Conservation (phyloP, 2,797 vertebrate genomes). For the Thamnophis elegans region DNA sequence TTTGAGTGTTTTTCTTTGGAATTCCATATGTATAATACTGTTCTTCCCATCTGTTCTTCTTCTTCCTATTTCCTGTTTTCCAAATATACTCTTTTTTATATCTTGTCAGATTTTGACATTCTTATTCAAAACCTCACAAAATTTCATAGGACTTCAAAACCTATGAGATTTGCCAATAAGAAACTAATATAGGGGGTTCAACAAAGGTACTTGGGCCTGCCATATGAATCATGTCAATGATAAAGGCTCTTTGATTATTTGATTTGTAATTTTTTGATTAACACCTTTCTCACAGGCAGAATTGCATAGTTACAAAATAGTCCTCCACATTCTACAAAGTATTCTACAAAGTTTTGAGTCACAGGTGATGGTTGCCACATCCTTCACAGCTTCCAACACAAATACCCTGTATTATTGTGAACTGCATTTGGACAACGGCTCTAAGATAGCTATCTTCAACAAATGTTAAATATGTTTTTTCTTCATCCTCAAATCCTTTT, state of each 20-base stretch:
- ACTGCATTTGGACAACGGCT: background rate
- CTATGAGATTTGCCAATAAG: background rate
- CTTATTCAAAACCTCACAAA: background rate
- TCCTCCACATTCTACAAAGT: background rate
- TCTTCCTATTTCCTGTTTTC: background rate
- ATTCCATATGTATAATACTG: background rate
- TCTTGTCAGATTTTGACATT: background rate
- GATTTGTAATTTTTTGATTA: background rate
- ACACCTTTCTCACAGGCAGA: background rate
- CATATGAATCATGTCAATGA: background rate
- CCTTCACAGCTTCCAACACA: background rate
- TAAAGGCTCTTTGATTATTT: background rate
- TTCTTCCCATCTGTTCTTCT: background rate
- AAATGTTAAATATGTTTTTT: background rate
- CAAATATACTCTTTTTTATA: background rate
- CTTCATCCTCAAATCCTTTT: slow-evolving; percentile 5
- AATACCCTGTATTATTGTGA: background rate
- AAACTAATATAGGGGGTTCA: background rate
- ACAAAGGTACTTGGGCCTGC: background rate
- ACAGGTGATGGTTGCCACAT: background rate
- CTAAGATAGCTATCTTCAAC: background rate
- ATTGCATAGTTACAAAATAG: background rate
- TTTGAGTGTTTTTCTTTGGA: background rate
- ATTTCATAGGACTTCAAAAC: background rate
- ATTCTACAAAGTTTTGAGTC: background rate